Percentiles rank a stretch among this genome's conserved stretches.
These are phyloP conservation scores for Phymanthus crucifer DNA, from an alignment of 92 coral and sea anemone species.

Conservation along the genomic window DNA sequence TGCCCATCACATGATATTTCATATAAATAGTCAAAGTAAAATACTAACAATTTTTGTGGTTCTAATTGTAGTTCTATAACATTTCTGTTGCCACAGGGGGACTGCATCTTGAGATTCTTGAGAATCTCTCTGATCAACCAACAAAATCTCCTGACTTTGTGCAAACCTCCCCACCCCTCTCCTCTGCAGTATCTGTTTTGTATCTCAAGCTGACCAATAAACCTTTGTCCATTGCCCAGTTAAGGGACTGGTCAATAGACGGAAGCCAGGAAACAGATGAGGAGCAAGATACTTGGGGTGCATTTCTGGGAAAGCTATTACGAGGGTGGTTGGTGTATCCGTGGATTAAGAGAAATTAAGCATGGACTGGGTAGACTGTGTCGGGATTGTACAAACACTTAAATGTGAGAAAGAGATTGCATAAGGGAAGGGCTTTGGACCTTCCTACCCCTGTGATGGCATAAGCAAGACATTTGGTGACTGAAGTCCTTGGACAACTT, in stretches of 20 bases:
- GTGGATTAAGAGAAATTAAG: conserved; percentile 56
- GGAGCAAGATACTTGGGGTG: conserved; percentile 36
- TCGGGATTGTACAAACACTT: no score
- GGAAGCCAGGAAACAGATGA: neutral
- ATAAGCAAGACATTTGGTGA: no score
- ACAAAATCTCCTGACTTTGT: neutral
- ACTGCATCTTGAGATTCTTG: conserved; percentile 32
- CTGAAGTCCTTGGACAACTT: no score
- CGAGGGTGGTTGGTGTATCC: conserved; percentile 81
- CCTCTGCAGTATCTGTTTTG: conserved; percentile 29
- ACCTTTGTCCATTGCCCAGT: conserved; percentile 34
- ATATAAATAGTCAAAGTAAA: neutral
- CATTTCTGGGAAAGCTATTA: conserved; percentile 44
- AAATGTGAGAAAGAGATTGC: no score
- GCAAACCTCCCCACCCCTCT: conserved; percentile 18
- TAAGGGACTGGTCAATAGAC: conserved; percentile 31
- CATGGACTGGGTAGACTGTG: neutral
- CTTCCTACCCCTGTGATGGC: no score
- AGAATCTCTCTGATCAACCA: conserved; percentile 16
- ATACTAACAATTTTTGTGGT: neutral
- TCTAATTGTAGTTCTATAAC: neutral
- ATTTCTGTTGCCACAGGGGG: conserved; percentile 32
- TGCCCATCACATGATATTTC: neutral
- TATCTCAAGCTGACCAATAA: conserved; percentile 45
- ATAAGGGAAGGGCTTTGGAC: no score